Base-by-base conservation (phyloP, 2,797 vertebrate genomes). In the Pangasius larnaudii region DNA sequence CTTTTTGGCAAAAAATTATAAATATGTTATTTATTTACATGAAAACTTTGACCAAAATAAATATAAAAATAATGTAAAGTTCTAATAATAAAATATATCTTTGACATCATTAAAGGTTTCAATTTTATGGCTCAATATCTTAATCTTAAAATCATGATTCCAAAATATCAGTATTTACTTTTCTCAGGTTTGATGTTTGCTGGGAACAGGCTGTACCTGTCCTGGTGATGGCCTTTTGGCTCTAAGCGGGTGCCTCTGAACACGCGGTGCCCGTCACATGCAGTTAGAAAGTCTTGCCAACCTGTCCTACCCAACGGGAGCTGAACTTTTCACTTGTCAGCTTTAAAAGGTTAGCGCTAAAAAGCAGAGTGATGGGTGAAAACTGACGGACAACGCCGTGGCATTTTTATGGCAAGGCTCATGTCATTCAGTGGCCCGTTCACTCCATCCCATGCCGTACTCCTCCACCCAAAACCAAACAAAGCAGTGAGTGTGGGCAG, bases 251-350 rank as follows among this genome's bases (percentile, higher is more conserved):
- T 56, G 88, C 75, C n/a, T 88, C 94, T 92, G 39, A 94, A 94
- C 95, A 95, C 96, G 96, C 94, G 94, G 95, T 97, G 95, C 94
- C 96, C 98, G 96, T 98, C 97, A 97, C 91, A 96, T 97, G 93
- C 94, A 92, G 97, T 98, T 97, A 97, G 94, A 95, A 94, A 94
- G 93, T 51, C 91, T 94, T 94, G 94, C 91, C 92, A 92, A 95
- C 96, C 95, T 96, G 95, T 96, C 94, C 94, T 93, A 93, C 96
- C 96, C 94, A 95, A 96, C 89, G 90, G 91, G 92, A 94, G 92
- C 93, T 97, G 96, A 96, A 96, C 96, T 96, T 97, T 96, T 96
- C 95, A 96, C 92, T 96, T 97, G 97, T 97, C 97, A 97, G 96
- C 96, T 96, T 96, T 95, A 93, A 98, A 98, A 98, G 96, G 96